Evolutionary conservation across 2,113 vertebrate genomes (phyloP).

Genomic region (Lota lota): DNA sequence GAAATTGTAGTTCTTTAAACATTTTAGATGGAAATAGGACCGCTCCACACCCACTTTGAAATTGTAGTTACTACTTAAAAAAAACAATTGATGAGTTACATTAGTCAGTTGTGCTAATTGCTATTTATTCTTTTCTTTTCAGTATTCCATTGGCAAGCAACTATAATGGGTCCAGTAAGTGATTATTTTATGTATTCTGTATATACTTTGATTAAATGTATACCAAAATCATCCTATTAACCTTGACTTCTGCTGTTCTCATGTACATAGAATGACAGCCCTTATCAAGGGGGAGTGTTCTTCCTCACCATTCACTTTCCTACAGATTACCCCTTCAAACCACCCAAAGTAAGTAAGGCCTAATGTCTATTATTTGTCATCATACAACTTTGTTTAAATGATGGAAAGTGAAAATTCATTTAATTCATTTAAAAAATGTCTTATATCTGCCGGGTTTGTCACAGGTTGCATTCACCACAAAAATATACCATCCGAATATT

Average conservation of each 20-base stretch:
- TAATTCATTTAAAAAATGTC: conserved; percentile 4
- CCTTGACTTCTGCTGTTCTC: conserved; percentile 5
- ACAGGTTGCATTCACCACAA: conserved; percentile 81
- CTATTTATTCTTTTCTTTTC: conserved; percentile 8
- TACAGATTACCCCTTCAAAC: conserved; percentile 83
- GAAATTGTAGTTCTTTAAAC: too few relatives aligned
- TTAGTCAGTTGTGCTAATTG: too few relatives aligned
- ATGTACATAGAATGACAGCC: conserved; percentile 74
- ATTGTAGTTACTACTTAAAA: too few relatives aligned
- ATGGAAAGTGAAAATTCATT: background rate
- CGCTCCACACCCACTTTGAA: too few relatives aligned
- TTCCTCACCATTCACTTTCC: conserved; percentile 83
- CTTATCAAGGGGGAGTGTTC: conserved; percentile 81
- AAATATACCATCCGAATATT: conserved; percentile 83
- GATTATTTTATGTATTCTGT: background rate
- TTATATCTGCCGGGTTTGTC: conserved; percentile 14
- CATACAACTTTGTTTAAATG: background rate
- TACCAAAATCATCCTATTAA: conserved; percentile 16
- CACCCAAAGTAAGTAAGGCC: conserved; percentile 73
- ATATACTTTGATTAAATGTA: background rate
- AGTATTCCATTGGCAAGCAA: conserved; percentile 84
- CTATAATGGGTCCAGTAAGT: conserved; percentile 83
- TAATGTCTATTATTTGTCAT: background rate
- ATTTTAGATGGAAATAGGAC: too few relatives aligned
- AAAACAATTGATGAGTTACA: too few relatives aligned